Evolutionary conservation across 1,140 invertebrate species (phyloP), one percentile per base, ranked within the genome.

Genomic region (Lerema accius): DNA sequence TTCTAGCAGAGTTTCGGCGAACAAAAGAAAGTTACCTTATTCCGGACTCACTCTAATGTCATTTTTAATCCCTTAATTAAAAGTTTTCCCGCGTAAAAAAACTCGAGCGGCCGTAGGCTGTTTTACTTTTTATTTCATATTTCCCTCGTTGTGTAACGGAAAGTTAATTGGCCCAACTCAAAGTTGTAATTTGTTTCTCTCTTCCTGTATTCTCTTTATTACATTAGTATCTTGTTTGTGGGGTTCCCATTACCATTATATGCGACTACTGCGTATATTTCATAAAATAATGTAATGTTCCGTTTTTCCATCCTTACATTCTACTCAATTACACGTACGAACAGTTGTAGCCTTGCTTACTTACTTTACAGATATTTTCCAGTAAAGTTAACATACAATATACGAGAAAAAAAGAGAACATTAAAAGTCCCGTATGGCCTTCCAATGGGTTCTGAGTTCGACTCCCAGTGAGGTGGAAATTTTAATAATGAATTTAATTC

Each of bases 61-160:
- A 89, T 86, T 86, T 90, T 89, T 90, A 87, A 89, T 89, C 81
- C 85, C 84, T 87, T 90, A 89, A 89, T 90, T 90, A 90, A 90
- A 90, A 89, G 83, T 90, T 90, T 79, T 63, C 43, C 74, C 61
- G 71, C 73, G 76, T 74, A 87, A 82, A 80, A 32, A 87, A 86
- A 78, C 69, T 78, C 76, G 63, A 67, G 71, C 73, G 69, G 78
- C 76, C 73, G 73, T 77, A 62, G 77, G 80, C 77, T 82, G 78
- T 87, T 87, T 86, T 87, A 81, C 82, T 82, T 90, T 87, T 90
- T 87, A 87, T 88, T 90, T 76, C 80, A 88, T 89, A 89, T 89
- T 89, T 85, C 71, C 80, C 77, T 71, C 64, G 76, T 68, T 70
- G 66, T 80, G 83, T 90, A 89, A 85, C 80, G 76, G 83, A 90